These are phyloP conservation scores for Notechis scutatus DNA, from an alignment of 2,113 vertebrate species.

Conservation along the genomic window DNA sequence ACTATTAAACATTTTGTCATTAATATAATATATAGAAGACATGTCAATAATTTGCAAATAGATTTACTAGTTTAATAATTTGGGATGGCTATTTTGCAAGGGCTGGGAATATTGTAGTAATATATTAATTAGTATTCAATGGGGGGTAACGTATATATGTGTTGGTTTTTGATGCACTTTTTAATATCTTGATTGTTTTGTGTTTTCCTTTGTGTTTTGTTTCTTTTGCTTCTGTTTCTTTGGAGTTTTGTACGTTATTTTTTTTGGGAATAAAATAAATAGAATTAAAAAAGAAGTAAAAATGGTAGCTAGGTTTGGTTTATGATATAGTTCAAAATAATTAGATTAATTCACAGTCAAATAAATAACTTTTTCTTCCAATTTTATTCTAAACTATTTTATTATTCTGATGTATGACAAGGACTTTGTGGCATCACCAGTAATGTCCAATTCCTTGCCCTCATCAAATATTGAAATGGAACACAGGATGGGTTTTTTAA, in stretches of 20 bases:
- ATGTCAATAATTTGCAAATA: neutral
- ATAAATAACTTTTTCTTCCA: neutral
- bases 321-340: neutral
- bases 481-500: neutral
- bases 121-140: neutral
- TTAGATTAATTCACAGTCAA: neutral
- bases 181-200: neutral
- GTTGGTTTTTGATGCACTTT: neutral
- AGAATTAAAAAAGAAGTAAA: neutral
- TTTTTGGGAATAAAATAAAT: neutral
- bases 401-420: neutral
- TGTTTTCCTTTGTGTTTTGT: neutral
- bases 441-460: neutral
- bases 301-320: neutral
- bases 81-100: neutral
- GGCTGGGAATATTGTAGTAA: neutral
- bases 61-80: neutral
- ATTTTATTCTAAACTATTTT: neutral
- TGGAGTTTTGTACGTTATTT: neutral
- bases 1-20: neutral
- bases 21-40: neutral
- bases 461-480: neutral
- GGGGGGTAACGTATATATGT: too few relatives aligned
- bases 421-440: neutral
- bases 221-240: neutral